A percentile compares a stretch with the other conserved stretches of the same genome.
These are phyloP conservation scores for Nematopogon swammerdamellus DNA, from an alignment of 2,888 invertebrate genomes.

Conservation along the genomic window DNA sequence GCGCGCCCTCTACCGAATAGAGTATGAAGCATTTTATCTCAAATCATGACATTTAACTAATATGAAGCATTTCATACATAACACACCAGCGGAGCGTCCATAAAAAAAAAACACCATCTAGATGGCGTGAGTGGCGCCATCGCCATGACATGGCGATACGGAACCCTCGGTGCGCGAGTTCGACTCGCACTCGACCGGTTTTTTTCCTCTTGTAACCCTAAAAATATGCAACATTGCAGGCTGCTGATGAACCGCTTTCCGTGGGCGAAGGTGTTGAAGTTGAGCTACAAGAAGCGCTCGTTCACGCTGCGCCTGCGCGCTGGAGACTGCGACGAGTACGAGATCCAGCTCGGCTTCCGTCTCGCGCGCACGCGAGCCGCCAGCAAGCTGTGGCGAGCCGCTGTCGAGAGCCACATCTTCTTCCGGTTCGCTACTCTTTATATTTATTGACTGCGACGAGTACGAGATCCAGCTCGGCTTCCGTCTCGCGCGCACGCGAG, in stretches of 20 bases:
- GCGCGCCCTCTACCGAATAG: too few species aligned
- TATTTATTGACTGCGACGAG: conserved; percentile 95
- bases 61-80: too few species aligned
- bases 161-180: too few species aligned
- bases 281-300: conserved; percentile 93
- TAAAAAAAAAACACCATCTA: too few species aligned
- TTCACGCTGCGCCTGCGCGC: conserved; percentile 94
- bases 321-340: conserved; percentile 91
- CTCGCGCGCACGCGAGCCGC: conserved; percentile 86
- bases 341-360: conserved; percentile 89
- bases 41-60: too few species aligned
- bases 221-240: too few species aligned
- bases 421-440: conserved; percentile 70
- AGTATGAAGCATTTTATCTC: too few species aligned
- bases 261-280: conserved; percentile 98
- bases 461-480: conserved; percentile 92
- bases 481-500: conserved; percentile 81
- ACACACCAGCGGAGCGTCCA: too few species aligned
- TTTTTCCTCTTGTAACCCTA: too few species aligned
- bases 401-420: conserved; percentile 99
- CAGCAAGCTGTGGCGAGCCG: conserved; percentile 95
- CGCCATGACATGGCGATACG: too few species aligned
- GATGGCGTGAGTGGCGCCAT: too few species aligned
- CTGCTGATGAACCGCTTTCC: conserved; percentile 94
- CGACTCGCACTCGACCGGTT: too few species aligned